These are phyloP conservation scores for Corydoras maculifer DNA, from an alignment of 2,113 vertebrate genomes.

Conservation along the genomic window DNA sequence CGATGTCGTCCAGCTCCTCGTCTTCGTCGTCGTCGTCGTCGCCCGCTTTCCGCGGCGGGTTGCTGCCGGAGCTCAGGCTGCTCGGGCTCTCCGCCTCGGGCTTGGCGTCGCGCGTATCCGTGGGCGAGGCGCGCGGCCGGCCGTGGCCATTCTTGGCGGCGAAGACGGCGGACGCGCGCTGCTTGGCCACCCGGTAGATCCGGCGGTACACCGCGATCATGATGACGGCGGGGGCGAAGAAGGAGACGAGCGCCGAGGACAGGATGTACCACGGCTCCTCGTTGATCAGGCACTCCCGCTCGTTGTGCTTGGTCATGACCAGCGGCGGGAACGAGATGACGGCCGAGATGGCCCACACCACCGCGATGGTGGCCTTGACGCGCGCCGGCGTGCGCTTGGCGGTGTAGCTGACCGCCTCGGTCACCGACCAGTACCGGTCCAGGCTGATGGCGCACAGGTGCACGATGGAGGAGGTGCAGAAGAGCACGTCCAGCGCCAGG, in stretches of 20 bases:
- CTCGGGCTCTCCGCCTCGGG: constrained; percentile 49
- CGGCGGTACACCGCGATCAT: constrained; percentile 80
- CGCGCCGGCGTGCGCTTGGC: constrained; percentile 70
- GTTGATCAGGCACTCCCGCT: constrained; percentile 67
- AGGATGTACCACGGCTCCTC: constrained; percentile 84
- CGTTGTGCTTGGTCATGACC: constrained; percentile 56
- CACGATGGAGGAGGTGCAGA: constrained; percentile 81
- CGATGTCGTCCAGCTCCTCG: constrained; percentile 62
- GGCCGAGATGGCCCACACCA: constrained; percentile 69
- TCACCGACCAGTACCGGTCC: constrained; percentile 82
- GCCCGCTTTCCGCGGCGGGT: constrained; percentile 38
- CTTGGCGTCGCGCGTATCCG: constrained; percentile 55
- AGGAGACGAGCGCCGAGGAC: constrained; percentile 76
- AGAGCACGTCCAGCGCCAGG: constrained; percentile 77
- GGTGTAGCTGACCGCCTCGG: constrained; percentile 74
- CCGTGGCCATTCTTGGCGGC: constrained; percentile 57
- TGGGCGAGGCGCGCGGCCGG: constrained; percentile 52
- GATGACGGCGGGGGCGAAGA: constrained; percentile 76
- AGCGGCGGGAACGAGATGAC: constrained; percentile 77
- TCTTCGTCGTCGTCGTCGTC: constrained; percentile 58
- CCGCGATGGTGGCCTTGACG: constrained; percentile 73
- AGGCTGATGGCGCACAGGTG: constrained; percentile 85
- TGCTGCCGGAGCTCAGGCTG: constrained; percentile 49
- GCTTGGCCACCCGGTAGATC: constrained; percentile 74
- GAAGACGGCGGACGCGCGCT: constrained; percentile 62